These are phyloP conservation scores for Sclerurus mexicanus DNA, from an alignment of 2,113 vertebrate genomes.

Conservation along the genomic window DNA sequence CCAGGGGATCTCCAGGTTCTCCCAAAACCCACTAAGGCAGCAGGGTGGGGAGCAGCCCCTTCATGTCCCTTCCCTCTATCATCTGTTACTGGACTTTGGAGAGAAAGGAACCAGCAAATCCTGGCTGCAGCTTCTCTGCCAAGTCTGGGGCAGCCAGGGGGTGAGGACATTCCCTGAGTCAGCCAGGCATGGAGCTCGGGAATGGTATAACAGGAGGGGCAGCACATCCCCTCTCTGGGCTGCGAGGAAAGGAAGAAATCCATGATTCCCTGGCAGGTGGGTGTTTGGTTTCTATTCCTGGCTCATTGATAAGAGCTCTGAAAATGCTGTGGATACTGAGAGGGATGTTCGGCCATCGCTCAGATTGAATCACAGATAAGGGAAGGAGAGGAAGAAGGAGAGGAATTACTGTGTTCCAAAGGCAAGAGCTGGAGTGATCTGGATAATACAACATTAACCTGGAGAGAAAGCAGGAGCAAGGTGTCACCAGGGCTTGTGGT, in stretches of 20 bases:
- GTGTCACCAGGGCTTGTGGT: rapidly evolving
- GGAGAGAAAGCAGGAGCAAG: neutral
- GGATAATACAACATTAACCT: rapidly evolving
- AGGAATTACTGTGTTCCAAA: neutral
- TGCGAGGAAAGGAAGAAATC: neutral
- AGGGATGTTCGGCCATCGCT: neutral
- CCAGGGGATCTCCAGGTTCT: neutral
- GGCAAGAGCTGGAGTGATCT: neutral
- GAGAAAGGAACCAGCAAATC: neutral
- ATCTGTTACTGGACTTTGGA: neutral
- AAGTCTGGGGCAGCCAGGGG: rapidly evolving
- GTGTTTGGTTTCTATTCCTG: neutral
- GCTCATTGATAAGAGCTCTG: neutral
- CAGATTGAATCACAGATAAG: neutral
- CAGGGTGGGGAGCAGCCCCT: neutral
- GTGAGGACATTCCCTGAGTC: neutral
- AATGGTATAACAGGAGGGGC: neutral
- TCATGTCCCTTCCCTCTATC: neutral
- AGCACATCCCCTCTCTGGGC: neutral
- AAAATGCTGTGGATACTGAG: neutral
- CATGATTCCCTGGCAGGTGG: neutral
- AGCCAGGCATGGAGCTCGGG: neutral
- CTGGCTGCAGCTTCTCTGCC: neutral
- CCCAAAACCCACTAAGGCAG: neutral
- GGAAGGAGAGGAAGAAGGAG: neutral